Evolutionary conservation across 2,888 invertebrate genomes (phyloP), one percentile per base, ranked within the genome.

Genomic region (Chrysina gloriosa): DNA sequence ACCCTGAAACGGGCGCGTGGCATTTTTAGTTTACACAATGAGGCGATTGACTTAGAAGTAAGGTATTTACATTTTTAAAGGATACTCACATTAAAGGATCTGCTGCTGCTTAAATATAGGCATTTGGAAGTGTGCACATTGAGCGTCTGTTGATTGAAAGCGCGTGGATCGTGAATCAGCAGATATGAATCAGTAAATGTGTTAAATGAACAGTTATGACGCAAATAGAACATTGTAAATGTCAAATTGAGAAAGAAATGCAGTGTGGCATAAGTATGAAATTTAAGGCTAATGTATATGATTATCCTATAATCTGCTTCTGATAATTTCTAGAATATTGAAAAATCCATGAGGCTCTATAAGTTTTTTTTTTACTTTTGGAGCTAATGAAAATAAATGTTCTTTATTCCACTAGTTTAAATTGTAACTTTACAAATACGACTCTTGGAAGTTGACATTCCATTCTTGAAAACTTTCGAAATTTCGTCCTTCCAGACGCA

Each of bases 141-240:
- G 36, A 25, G 25, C 25, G 58, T 58, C 25, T 58, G 39, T 42
- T 58, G 58, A 58, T 58, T 25, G 39, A 58, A 34, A 7, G 39
- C 58, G 58, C 58, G 58, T 58, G 58, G 58, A 39, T 39, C 58
- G 39, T 58, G 58, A 58, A 58, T 58, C 58, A 58, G 58, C 58
- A 58, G 58, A 58, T 58, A 58, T 58, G 58, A 58, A 58, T 58
- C 58, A 25, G 39, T 58, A 39, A 58, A 58, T 11, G 58, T 58
- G 58, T 58, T 58, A 58, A 58, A 58, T 58, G 58, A 58, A 42
- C 58, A 39, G 39, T 58, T 58, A 58, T 58, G 58, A 58, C 42
- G 58, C 58, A 58, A 58, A 42, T 42, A 25, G 58, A 36, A 39
- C 58, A 58, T 58, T 58, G 42, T 58, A 58, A 58, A 58, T 58